Percentiles rank a stretch among this genome's conserved stretches.
These are phyloP conservation scores for Atherinomorus stipes DNA, from an alignment of 2,113 vertebrate genomes.

Conservation along the genomic window DNA sequence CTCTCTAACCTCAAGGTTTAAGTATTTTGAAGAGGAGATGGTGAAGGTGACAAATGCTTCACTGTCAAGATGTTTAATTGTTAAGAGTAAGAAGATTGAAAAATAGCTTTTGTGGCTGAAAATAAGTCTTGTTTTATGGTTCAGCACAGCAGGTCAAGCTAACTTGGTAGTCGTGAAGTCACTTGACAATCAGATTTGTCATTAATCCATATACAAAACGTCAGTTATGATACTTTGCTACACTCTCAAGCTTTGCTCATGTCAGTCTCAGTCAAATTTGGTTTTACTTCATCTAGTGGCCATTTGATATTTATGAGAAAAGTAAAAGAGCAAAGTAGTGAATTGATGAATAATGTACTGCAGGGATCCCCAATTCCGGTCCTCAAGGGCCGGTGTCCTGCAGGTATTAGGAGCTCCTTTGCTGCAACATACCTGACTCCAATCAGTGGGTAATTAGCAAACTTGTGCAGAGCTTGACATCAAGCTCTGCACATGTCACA, in stretches of 20 bases:
- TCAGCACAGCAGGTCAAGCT: conserved; percentile 1
- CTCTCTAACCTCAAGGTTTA: conserved; percentile 14
- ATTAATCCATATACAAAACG: too few species aligned
- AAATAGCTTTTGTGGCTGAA: conserved; percentile 23
- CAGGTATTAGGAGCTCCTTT: too few species aligned
- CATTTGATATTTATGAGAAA: background rate
- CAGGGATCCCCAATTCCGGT: too few species aligned
- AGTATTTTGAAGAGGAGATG: conserved; percentile 19
- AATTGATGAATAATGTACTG: conserved; percentile 8
- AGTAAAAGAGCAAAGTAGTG: background rate
- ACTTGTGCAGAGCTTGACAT: too few species aligned
- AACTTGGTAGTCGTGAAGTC: background rate
- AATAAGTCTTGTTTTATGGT: background rate
- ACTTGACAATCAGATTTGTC: too few species aligned
- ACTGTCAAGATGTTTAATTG: conserved; percentile 11
- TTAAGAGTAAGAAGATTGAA: background rate
- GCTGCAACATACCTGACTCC: too few species aligned
- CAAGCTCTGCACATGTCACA: too few species aligned
- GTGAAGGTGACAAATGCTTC: conserved; percentile 46
- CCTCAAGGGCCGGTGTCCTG: too few species aligned
- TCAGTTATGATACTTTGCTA: too few species aligned
- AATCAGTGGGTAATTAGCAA: too few species aligned
- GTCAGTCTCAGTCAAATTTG: background rate
- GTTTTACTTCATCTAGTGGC: background rate
- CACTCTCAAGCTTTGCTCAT: background rate